Evolutionary conservation across 2,113 vertebrate genomes (phyloP).

Genomic region (Dendrocopos noguchii): DNA sequence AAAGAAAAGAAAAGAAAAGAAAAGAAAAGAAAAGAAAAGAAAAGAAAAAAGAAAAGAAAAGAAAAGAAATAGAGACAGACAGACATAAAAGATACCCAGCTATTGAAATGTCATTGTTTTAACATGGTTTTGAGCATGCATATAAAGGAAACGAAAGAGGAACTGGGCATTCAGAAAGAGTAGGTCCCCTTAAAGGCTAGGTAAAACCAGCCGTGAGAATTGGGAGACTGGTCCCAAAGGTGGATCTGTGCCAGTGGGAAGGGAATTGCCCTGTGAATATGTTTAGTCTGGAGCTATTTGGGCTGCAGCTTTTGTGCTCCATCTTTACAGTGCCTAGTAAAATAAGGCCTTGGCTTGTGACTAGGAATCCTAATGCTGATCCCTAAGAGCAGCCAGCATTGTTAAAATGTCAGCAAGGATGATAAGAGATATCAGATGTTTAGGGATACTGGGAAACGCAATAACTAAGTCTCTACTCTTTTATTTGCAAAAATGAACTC

Average conservation of each 20-base stretch:
- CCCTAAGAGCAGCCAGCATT: neutral
- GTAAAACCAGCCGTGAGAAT: neutral
- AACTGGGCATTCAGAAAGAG: neutral
- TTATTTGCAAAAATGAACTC: conserved; percentile 14
- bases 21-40: no score
- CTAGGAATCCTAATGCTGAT: conserved; percentile 23
- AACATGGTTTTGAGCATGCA: neutral
- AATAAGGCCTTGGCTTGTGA: conserved; percentile 1
- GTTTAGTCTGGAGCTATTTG: neutral
- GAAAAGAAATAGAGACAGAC: neutral
- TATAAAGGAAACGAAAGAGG: neutral
- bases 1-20: no score
- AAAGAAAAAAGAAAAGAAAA: no score
- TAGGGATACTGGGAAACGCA: neutral
- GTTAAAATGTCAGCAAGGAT: conserved; percentile 39
- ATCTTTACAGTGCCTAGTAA: conserved; percentile 12
- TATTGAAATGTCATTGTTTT: neutral
- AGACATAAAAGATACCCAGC: neutral
- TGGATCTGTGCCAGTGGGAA: neutral
- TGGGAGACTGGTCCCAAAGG: neutral
- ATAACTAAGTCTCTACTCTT: neutral
- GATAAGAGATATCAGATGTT: conserved; percentile 21
- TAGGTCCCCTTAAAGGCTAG: neutral
- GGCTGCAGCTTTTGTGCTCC: neutral
- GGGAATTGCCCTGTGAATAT: neutral